Evolutionary conservation across 2,797 vertebrate genomes (phyloP), one percentile per base, ranked within the genome.

Genomic region (Synaphobranchus kaupii): DNA sequence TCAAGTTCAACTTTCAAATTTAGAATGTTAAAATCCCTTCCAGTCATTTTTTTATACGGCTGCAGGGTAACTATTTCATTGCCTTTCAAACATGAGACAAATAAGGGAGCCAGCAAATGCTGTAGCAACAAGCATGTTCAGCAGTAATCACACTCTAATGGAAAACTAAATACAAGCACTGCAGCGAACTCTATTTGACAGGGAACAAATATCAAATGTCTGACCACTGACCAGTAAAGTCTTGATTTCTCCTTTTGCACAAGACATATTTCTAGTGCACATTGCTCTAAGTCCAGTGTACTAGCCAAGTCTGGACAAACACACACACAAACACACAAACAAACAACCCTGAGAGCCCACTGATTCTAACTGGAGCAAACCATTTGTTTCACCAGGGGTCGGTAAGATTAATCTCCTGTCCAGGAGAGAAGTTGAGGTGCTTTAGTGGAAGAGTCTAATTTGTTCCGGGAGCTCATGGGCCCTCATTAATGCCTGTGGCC

Each of bases 11-110:
- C 63, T 68, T 68, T 68, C 25, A 68, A 68, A 28, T 68, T 9
- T 68, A 4, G 86, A 95, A 95, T 95, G 92, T 92, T 92, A 95
- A 39, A 39, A 95, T 95, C 95, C 94, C 93, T 93, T 90, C 80
- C 68, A 76, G 85, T 63, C 78, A 13, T 90, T 93, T 31, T 89
- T 88, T 87, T 84, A 73, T 48, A 86, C 84, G 89, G 82, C 89
- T 90, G 81, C 48, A 83, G 86, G 83, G n/a, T 56, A 78, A 56
- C 12, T 73, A 20, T 66, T 76, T 58, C 39, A 31, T 44, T 56
- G 13, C 13, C 48, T 56, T 56, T 15, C 12, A 73, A 22, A 78
- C 28, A 84, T 25, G 56, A 12, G n/a, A 10, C 15, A 28, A 63
- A 73, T 34, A 80, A 68, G 81, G n/a, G 39, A 8, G 31, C 25